These are phyloP conservation scores for Podarcis raffonei DNA, from an alignment of 2,113 vertebrate species.

Conservation along the genomic window DNA sequence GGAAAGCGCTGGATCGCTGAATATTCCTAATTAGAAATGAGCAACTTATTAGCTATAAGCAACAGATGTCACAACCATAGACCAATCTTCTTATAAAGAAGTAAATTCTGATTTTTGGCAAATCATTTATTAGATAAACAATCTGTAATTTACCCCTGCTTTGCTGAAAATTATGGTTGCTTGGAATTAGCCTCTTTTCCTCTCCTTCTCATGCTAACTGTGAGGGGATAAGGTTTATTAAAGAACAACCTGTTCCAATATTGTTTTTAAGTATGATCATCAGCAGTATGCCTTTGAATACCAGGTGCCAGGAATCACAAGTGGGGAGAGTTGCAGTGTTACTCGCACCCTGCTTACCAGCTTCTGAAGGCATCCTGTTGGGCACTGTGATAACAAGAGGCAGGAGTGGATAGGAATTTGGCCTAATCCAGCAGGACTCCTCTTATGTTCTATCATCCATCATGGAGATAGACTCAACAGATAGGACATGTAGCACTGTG, in stretches of 20 bases:
- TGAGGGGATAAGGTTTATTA: not conserved
- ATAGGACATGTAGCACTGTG: too few relatives aligned
- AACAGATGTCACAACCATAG: not conserved
- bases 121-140: not conserved
- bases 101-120: not conserved
- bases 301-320: too few relatives aligned
- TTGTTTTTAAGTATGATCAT: not conserved
- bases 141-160: not conserved
- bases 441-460: too few relatives aligned
- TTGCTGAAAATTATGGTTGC: not conserved
- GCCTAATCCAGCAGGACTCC: too few relatives aligned
- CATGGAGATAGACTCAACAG: too few relatives aligned
- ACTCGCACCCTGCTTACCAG: too few relatives aligned
- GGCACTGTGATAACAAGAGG: too few relatives aligned
- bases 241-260: not conserved
- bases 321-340: too few relatives aligned
- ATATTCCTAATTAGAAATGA: slow-evolving; percentile 33
- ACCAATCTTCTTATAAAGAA: not conserved
- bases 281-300: not conserved
- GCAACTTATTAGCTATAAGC: slow-evolving; percentile 37
- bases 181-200: not conserved
- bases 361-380: too few relatives aligned
- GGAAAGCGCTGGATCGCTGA: slow-evolving; percentile 36
- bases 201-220: not conserved
- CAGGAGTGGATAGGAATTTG: too few relatives aligned